Conservation (phyloP, 2,888 invertebrate species). For the Ormyrus rosae region DNA sequence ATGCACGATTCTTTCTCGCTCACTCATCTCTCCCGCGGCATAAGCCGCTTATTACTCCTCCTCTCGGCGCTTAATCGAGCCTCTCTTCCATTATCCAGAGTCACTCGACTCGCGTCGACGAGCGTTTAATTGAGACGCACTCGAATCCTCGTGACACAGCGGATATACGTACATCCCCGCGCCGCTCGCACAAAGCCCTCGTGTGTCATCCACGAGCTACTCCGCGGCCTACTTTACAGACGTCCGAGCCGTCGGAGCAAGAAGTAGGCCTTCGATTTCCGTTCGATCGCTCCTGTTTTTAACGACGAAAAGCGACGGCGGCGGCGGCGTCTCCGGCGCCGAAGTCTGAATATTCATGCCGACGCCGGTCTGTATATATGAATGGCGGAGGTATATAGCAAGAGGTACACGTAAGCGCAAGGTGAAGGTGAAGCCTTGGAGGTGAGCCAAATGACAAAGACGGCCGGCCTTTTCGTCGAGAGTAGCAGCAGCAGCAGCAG, state of each 20-base stretch:
- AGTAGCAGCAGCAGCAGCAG: too few species aligned
- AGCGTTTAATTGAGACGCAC: conserved; percentile 45
- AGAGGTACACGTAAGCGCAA: too few species aligned
- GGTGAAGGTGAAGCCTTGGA: background rate
- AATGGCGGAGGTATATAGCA: too few species aligned
- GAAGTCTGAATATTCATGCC: too few species aligned
- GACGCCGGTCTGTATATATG: too few species aligned
- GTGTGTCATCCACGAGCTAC: too few species aligned
- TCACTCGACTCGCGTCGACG: conserved; percentile 21
- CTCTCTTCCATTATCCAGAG: conserved; percentile 5
- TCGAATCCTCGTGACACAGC: background rate
- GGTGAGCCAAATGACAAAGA: conserved; percentile 18
- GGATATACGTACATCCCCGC: background rate
- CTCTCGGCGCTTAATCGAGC: conserved; percentile 20
- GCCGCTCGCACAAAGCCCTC: background rate
- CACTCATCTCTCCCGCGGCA: background rate
- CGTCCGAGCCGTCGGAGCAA: too few species aligned
- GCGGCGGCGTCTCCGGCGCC: too few species aligned
- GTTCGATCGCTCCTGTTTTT: background rate
- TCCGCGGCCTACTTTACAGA: background rate
- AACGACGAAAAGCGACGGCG: too few species aligned
- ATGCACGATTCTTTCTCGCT: background rate
- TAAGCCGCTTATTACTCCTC: conserved; percentile 21
- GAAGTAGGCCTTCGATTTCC: background rate
- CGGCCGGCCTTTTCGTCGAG: background rate